Base-by-base conservation (phyloP, 64 coral and sea anemone species). In the Stichodactyla helianthus region DNA sequence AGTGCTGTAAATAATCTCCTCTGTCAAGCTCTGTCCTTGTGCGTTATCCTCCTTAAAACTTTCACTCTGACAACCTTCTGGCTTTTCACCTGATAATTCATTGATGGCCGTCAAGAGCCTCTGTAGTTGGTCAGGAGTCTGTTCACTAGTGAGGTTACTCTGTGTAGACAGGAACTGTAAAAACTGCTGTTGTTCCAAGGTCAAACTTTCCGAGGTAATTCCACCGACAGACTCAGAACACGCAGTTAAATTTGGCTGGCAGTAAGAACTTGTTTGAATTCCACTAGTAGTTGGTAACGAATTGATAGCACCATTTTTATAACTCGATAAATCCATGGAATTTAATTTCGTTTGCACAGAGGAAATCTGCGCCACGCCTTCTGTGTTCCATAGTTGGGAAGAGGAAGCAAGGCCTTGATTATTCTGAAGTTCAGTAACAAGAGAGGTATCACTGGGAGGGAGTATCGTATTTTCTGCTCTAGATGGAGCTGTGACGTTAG, bases 1-100 rank as follows among this genome's bases (percentile, higher is more conserved):
- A 62, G 55, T 87, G 27, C 81, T 87, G 53, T 87, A 92, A 56
- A 92, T 92, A 11, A 92, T 53, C 53, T 92, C 77, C 53, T 92
- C 90, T 26, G 85, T 52, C 31, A 87, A 87, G 13, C 79, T 57
- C 10, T 82, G 57, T 76, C 27, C 15, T 63, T 51, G 52, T 20
- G 83, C 61, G 50, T 51, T 51, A 16, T 20, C 28, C 7, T 81
- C 78, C 8, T 52, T 20, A 5, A 54, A 53, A 1, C 1, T 10
- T 51, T 81, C 51, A 53, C 6, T 53, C 20, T 81, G 78, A 7
- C 17, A 52, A n/a, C 50, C 17, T 0, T 22, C 52, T 51, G 1
- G 0, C 19, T 81, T 54, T 20, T 20, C 18, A 6, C 15, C 52
- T 51, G 35, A 51, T 53, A 52, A 54, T 54, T 81, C 78, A 81